Evolutionary conservation across 2,888 invertebrate species (phyloP).

Genomic region (Merodon equestris): DNA sequence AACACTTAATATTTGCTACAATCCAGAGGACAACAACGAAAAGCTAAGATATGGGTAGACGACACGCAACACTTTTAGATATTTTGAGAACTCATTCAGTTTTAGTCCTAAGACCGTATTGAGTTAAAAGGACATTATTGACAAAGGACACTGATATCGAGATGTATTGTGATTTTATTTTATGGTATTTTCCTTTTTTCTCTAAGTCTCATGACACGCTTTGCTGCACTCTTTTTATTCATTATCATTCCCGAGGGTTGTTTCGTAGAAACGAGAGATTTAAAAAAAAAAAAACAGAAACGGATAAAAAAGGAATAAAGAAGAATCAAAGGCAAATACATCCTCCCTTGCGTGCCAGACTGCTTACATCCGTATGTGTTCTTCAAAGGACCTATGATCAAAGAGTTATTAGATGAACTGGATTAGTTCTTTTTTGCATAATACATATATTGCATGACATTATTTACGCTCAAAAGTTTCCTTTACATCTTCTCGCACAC

Average conservation of each 20-base stretch:
- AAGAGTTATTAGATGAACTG: constrained; percentile 69
- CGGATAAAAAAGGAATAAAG: constrained; percentile 39
- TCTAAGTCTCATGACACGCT: constrained; percentile 12
- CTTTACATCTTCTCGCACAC: constrained; percentile 46
- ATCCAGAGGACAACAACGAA: not conserved
- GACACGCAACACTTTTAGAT: not conserved
- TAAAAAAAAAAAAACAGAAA: constrained; percentile 31
- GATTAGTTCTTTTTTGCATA: constrained; percentile 64
- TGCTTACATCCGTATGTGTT: constrained; percentile 40
- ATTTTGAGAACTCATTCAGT: not conserved
- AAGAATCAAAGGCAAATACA: constrained; percentile 45
- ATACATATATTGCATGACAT: constrained; percentile 64
- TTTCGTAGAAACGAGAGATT: constrained; percentile 33
- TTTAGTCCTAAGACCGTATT: constrained; percentile 3
- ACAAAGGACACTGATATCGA: constrained; percentile 22
- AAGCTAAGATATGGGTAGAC: not conserved
- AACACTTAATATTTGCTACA: constrained; percentile 8
- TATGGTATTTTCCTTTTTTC: not conserved
- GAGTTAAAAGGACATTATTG: constrained; percentile 30
- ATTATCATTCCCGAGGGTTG: constrained; percentile 54
- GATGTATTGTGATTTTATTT: constrained; percentile 15
- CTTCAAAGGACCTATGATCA: constrained; percentile 63
- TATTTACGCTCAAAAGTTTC: constrained; percentile 57
- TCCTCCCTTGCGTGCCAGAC: constrained; percentile 52
- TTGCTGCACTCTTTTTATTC: constrained; percentile 50